A percentile compares a stretch with the other conserved stretches of the same genome.
phyloP scores from a whole-genome alignment of 2,113 vertebrate species.

The Phycodurus eques region DNA sequence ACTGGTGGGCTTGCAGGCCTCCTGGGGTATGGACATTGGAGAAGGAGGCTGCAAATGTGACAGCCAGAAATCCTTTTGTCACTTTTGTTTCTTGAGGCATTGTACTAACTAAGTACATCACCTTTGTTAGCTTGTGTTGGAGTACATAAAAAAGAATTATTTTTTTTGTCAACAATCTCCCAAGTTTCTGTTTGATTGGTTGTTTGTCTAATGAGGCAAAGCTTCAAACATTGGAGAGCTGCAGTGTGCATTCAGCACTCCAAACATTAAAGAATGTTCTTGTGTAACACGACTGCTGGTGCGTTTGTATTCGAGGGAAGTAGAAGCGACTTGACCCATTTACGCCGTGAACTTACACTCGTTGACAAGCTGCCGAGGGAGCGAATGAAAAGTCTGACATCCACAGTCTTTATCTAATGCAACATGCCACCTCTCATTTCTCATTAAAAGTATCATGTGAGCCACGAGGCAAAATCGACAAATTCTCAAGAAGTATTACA shows the following conservation, averaged over 20 bases:
- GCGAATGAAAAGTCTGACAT: slow-evolving; percentile 24
- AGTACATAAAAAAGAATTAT: slow-evolving; percentile 10
- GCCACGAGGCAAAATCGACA: background rate
- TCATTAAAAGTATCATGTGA: slow-evolving; percentile 5
- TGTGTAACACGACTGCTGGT: slow-evolving; percentile 5
- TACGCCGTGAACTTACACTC: slow-evolving; percentile 30
- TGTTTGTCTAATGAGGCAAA: slow-evolving; percentile 5
- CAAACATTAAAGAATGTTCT: slow-evolving; percentile 9
- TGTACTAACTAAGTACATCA: slow-evolving; percentile 36
- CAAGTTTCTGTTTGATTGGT: background rate
- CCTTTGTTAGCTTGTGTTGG: slow-evolving; percentile 9
- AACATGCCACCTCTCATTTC: slow-evolving; percentile 16
- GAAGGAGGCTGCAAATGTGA: slow-evolving; percentile 42
- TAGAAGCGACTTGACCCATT: slow-evolving; percentile 15
- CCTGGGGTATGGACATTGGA: slow-evolving; percentile 21
- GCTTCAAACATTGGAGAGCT: slow-evolving; percentile 10
- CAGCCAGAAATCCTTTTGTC: slow-evolving; percentile 61
- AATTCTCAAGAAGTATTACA: background rate
- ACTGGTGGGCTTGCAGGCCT: slow-evolving; percentile 8
- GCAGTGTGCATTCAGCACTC: background rate
- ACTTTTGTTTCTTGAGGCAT: slow-evolving; percentile 32
- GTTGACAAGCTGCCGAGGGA: slow-evolving; percentile 39
- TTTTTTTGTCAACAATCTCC: slow-evolving; percentile 4
- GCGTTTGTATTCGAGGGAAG: slow-evolving; percentile 6
- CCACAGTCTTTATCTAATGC: slow-evolving; percentile 15